phyloP scores from a whole-genome alignment of 1,140 invertebrate species.

The Atopsyche davidsoni region DNA sequence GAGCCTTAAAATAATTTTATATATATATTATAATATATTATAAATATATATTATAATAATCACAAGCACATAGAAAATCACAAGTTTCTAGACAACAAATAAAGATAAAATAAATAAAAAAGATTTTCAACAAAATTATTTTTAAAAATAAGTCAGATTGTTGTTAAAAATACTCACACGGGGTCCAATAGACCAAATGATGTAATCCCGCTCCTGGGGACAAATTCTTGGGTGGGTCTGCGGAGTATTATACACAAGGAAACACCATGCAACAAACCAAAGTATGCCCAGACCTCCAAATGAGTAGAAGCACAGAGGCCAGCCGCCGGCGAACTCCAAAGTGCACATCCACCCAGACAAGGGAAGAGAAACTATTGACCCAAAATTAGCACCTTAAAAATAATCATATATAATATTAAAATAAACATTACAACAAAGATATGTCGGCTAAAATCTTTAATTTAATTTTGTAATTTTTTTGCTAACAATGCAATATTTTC shows the following conservation, averaged over 20 bases:
- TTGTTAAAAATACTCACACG: slow-evolving; percentile 30
- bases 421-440: too few relatives aligned
- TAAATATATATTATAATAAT: neutral
- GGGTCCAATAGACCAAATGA: slow-evolving; percentile 53
- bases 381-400: slow-evolving; percentile 60
- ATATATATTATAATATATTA: too few relatives aligned
- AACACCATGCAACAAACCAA: slow-evolving; percentile 75
- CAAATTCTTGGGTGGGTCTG: slow-evolving; percentile 72
- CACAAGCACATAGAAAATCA: neutral
- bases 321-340: slow-evolving; percentile 60
- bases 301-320: slow-evolving; percentile 75
- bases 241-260: slow-evolving; percentile 70
- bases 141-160: neutral
- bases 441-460: too few relatives aligned
- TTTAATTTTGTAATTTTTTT: too few relatives aligned
- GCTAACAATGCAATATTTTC: too few relatives aligned
- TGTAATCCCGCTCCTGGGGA: slow-evolving; percentile 60
- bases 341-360: slow-evolving; percentile 69
- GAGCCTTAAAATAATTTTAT: too few relatives aligned
- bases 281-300: slow-evolving; percentile 67
- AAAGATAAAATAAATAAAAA: too few relatives aligned
- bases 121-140: too few relatives aligned
- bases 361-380: slow-evolving; percentile 69
- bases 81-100: too few relatives aligned
- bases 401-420: slow-evolving; percentile 1